phyloP scores from a whole-genome alignment of 1,140 invertebrate species.

The Odontomachus brunneus region DNA sequence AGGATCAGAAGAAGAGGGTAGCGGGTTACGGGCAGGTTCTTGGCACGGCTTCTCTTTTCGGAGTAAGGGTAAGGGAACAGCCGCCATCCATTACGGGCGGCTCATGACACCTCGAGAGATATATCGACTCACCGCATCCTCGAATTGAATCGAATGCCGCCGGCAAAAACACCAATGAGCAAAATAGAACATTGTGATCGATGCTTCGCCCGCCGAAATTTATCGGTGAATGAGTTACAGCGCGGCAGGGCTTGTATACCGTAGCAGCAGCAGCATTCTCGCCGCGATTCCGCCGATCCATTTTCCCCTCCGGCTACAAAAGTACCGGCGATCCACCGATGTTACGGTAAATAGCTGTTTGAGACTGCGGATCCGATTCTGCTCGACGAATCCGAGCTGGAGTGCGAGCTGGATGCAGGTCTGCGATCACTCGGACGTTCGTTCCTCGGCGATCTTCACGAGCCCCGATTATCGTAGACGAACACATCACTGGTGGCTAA shows the following conservation, averaged over 20 bases:
- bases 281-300: conserved; percentile 66
- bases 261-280: conserved; percentile 46
- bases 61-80: conserved; percentile 83
- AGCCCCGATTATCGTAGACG: too few species aligned
- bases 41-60: conserved; percentile 82
- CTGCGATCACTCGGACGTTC: conserved; percentile 22
- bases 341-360: conserved; percentile 71
- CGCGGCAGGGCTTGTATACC: conserved; percentile 65
- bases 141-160: conserved; percentile 85
- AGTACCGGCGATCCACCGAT: conserved; percentile 61
- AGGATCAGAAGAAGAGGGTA: conserved; percentile 68
- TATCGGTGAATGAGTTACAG: conserved; percentile 84
- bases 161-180: conserved; percentile 85
- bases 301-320: conserved; percentile 68
- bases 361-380: conserved; percentile 52
- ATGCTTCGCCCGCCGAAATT: conserved; percentile 82
- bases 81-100: conserved; percentile 84
- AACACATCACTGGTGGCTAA: too few species aligned
- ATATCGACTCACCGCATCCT: conserved; percentile 84
- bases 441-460: conserved; percentile 7
- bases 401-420: neutral
- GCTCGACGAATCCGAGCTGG: neutral
- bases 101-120: conserved; percentile 84
- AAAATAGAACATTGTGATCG: conserved; percentile 85
- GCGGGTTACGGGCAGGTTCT: conserved; percentile 80